phyloP scores from a whole-genome alignment of 2,113 vertebrate genomes.

The Chitala chitala region DNA sequence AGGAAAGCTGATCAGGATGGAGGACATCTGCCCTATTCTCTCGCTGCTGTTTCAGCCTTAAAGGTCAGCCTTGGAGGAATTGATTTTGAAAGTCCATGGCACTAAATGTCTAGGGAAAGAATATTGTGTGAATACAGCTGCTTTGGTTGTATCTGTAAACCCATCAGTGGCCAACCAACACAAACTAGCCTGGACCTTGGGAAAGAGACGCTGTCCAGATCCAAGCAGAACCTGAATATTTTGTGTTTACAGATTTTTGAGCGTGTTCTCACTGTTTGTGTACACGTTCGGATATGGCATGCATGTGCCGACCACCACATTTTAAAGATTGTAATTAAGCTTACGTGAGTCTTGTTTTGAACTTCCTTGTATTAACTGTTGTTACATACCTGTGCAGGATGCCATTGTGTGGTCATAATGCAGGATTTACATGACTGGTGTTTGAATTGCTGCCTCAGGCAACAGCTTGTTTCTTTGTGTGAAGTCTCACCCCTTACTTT shows the following conservation, averaged over 20 bases:
- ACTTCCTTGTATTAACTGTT: too few species aligned
- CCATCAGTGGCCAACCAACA: too few species aligned
- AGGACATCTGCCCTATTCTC: neutral
- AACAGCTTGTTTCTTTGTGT: too few species aligned
- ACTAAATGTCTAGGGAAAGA: neutral
- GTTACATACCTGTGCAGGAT: too few species aligned
- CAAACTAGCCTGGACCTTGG: too few species aligned
- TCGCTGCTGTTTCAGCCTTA: neutral
- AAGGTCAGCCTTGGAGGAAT: constrained; percentile 6
- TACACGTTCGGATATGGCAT: neutral
- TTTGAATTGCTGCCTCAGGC: too few species aligned
- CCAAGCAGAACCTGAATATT: neutral
- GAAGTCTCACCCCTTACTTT: too few species aligned
- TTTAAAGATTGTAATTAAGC: neutral
- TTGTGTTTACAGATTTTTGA: neutral
- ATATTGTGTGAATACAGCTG: neutral
- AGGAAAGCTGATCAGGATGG: neutral
- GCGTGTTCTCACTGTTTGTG: neutral
- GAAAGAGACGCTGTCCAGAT: too few species aligned
- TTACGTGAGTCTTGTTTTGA: too few species aligned
- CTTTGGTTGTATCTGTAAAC: neutral
- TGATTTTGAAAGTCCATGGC: neutral
- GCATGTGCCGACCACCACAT: neutral
- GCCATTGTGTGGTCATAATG: too few species aligned
- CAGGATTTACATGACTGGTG: too few species aligned